Percentiles rank a stretch among this genome's conserved stretches.
These are phyloP conservation scores for Elgaria multicarinata DNA, from an alignment of 2,113 vertebrate species.

Conservation along the genomic window DNA sequence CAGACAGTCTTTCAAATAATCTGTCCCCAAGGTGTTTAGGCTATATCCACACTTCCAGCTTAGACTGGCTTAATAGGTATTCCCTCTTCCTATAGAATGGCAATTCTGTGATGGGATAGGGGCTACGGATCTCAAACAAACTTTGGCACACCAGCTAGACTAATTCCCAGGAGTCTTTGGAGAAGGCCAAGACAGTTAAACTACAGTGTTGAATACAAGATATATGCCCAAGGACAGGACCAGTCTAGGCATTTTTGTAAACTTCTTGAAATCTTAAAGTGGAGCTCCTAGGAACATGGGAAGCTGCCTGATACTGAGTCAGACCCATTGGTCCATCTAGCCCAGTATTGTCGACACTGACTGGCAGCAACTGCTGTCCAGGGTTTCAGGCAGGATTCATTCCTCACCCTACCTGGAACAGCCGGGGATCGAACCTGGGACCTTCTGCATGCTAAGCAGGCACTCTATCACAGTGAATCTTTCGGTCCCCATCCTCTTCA, in stretches of 20 bases:
- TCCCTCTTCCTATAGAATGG: background rate
- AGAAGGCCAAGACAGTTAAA: background rate
- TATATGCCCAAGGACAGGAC: background rate
- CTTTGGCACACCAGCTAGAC: background rate
- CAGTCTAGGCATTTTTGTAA: background rate
- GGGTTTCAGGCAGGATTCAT: no score
- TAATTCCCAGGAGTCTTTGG: background rate
- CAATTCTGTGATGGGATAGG: background rate
- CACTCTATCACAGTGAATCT: no score
- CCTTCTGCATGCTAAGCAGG: no score
- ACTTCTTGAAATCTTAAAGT: background rate
- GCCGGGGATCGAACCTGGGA: no score
- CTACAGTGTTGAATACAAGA: background rate
- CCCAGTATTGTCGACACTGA: no score
- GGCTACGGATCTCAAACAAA: background rate
- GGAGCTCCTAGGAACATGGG: no score
- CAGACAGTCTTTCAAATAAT: background rate
- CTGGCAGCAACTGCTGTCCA: no score
- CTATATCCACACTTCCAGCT: background rate
- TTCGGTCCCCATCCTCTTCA: no score
- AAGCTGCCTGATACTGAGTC: no score
- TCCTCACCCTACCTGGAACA: no score
- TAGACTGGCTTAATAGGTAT: background rate
- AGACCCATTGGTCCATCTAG: no score
- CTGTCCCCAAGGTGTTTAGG: background rate